phyloP scores from a whole-genome alignment of 2,113 vertebrate genomes.

The Atlantisia rogersi region DNA sequence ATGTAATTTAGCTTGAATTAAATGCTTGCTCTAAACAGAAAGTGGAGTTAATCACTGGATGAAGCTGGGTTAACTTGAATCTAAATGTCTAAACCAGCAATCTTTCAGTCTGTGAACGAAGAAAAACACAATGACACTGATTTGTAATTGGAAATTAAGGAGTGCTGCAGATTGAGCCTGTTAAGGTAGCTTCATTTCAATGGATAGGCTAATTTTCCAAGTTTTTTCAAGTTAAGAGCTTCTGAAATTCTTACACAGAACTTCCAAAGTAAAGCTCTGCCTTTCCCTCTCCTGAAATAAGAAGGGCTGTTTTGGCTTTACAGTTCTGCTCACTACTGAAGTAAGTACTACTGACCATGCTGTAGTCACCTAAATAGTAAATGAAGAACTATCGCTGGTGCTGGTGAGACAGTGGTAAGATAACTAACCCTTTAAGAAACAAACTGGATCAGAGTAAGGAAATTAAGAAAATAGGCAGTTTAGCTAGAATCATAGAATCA shows the following conservation, averaged over 20 bases:
- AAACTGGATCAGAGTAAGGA: background rate
- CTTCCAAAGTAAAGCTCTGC: background rate
- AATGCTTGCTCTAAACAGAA: background rate
- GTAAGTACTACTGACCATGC: background rate
- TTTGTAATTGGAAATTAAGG: background rate
- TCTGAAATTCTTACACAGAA: background rate
- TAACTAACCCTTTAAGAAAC: background rate
- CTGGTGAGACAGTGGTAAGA: background rate
- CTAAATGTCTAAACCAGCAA: background rate
- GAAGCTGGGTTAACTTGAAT: slow-evolving; percentile 1
- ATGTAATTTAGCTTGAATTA: background rate
- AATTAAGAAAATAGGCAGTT: background rate
- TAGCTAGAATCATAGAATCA: background rate
- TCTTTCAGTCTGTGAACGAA: background rate
- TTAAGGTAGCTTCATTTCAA: background rate
- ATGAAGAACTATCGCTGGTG: background rate
- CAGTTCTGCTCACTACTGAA: background rate
- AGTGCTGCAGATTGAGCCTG: background rate
- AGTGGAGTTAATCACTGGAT: background rate
- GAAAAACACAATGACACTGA: background rate
- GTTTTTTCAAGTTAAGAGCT: background rate
- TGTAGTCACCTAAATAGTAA: background rate
- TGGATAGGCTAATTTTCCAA: background rate
- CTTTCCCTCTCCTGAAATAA: background rate
- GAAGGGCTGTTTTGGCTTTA: background rate